Conservation (phyloP, 2,797 vertebrate genomes). For the Pseudochromis fuscus region DNA sequence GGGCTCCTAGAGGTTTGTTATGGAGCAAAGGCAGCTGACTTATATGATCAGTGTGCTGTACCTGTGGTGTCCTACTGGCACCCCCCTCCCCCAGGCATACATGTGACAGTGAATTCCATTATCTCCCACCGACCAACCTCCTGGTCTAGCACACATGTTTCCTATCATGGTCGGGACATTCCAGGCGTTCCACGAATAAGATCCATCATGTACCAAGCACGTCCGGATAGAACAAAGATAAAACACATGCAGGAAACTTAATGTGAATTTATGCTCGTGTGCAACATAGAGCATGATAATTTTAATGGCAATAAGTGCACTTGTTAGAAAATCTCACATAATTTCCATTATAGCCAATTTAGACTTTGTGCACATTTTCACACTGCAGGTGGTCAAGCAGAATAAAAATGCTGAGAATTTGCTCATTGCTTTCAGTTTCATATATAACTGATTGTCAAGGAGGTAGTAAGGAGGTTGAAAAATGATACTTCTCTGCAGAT, state of each 20-base stretch:
- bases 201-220: constrained; percentile 46
- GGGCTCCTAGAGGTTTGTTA: constrained; percentile 5
- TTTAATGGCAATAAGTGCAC: not conserved
- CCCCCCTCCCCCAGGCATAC: constrained; percentile 14
- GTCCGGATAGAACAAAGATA: constrained; percentile 46
- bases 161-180: constrained; percentile 72
- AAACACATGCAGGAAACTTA: constrained; percentile 12
- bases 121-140: constrained; percentile 56
- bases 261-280: constrained; percentile 8
- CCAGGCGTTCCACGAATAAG: constrained; percentile 63
- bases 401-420: not conserved
- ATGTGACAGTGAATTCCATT: constrained; percentile 64
- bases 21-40: constrained; percentile 32
- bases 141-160: constrained; percentile 77
- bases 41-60: constrained; percentile 42
- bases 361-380: not conserved
- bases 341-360: not conserved
- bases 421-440: too few relatives aligned
- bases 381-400: not conserved
- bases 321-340: constrained; percentile 10
- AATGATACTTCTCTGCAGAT: not conserved
- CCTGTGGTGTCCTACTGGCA: constrained; percentile 30
- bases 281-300: constrained; percentile 2
- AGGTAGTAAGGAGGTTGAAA: not conserved
- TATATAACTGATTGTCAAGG: not conserved